These are phyloP conservation scores for Tragelaphus eurycerus DNA, from an alignment of 2,797 vertebrate species.

Conservation along the genomic window DNA sequence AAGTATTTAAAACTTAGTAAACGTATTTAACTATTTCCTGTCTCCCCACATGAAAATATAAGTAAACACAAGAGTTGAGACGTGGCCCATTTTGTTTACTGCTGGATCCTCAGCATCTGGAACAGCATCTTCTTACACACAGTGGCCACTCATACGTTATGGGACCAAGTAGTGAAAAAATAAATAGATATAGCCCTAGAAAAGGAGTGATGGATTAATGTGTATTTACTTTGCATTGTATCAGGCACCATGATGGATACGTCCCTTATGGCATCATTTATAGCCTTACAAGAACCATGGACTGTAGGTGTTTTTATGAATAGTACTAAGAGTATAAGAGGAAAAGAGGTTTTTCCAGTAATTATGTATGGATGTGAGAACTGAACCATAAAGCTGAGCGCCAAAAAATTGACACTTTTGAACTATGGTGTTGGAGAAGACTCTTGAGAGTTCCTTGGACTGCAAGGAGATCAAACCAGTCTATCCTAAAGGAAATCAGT, in stretches of 20 bases:
- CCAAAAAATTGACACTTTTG: neutral
- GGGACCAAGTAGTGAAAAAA: neutral
- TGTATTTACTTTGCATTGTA: neutral
- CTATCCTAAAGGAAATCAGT: neutral
- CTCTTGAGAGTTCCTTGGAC: neutral
- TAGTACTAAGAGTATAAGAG: neutral
- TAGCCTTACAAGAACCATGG: neutral
- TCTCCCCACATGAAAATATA: neutral
- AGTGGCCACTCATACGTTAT: neutral
- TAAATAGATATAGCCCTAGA: neutral
- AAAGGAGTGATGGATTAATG: neutral
- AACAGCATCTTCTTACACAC: neutral
- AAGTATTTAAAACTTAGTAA: neutral
- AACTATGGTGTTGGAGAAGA: neutral
- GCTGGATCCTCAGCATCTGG: neutral
- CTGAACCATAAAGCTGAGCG: rapidly evolving
- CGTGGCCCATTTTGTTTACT: neutral
- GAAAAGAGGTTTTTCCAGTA: neutral
- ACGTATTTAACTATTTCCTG: neutral
- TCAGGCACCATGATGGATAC: neutral
- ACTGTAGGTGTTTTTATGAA: neutral
- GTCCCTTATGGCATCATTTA: neutral
- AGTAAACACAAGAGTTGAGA: neutral
- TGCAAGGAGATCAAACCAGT: neutral
- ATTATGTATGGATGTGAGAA: neutral